Evolutionary conservation across 2,797 vertebrate species (phyloP).

Genomic region (Hyperoplus lanceolatus): DNA sequence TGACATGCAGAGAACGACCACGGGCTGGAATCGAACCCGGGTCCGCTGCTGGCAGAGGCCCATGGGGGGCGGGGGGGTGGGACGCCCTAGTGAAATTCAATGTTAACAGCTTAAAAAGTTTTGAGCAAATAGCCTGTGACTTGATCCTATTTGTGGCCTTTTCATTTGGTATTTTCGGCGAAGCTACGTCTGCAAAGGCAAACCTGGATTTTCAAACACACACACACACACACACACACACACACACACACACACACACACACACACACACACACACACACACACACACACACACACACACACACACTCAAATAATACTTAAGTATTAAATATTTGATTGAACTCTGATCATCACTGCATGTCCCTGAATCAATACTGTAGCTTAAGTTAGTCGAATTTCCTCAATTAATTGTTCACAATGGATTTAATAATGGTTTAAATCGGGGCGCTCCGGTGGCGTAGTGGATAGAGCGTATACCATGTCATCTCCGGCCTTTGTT

Average conservation of each 20-base stretch:
- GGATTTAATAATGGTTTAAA: background rate
- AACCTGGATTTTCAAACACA: slow-evolving; percentile 15
- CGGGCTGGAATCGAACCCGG: no score
- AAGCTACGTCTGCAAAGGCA: slow-evolving; percentile 4
- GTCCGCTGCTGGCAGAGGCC: no score
- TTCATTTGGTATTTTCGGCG: slow-evolving; percentile 2
- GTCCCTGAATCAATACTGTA: background rate
- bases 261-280: no score
- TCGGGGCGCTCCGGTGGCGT: no score
- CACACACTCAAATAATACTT: no score
- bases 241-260: no score
- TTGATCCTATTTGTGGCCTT: slow-evolving; percentile 2
- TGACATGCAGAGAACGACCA: no score
- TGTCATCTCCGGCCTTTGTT: no score
- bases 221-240: no score
- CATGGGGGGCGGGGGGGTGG: no score
- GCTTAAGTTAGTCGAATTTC: background rate
- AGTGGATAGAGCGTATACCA: no score
- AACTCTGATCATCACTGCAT: slow-evolving; percentile 1
- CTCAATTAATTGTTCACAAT: background rate
- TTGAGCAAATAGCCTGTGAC: slow-evolving; percentile 4
- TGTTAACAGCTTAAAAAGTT: slow-evolving; percentile 36
- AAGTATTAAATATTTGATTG: slow-evolving; percentile 1
- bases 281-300: no score
- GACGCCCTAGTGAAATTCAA: background rate